phyloP scores from a whole-genome alignment of 2,888 invertebrate species.

The Dynastes grantii region DNA sequence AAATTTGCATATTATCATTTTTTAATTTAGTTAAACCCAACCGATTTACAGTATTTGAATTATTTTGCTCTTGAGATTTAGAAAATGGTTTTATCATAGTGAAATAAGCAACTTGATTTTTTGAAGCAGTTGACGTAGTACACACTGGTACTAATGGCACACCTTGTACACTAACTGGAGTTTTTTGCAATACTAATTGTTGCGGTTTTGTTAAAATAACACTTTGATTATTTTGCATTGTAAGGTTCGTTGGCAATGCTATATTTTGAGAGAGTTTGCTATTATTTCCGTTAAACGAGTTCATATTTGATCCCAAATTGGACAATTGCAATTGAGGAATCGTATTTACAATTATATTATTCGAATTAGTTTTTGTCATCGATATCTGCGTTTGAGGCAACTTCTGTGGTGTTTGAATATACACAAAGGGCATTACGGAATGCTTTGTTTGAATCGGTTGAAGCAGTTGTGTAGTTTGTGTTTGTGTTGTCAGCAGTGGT shows the following conservation, averaged over 20 bases:
- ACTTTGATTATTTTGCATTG: slow-evolving; percentile 58
- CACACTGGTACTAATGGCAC: slow-evolving; percentile 73
- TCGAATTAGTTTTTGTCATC: slow-evolving; percentile 57
- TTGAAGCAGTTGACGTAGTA: slow-evolving; percentile 71
- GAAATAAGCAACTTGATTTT: slow-evolving; percentile 72
- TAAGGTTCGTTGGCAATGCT: slow-evolving; percentile 50
- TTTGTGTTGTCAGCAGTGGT: slow-evolving; percentile 53
- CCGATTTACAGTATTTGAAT: slow-evolving; percentile 69
- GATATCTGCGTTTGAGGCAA: slow-evolving; percentile 56
- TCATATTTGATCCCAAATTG: slow-evolving; percentile 57
- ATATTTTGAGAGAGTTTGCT: slow-evolving; percentile 51
- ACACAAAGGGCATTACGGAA: slow-evolving; percentile 75
- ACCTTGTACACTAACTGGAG: slow-evolving; percentile 68
- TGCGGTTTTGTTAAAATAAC: slow-evolving; percentile 68
- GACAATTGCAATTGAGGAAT: slow-evolving; percentile 62
- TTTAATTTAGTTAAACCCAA: slow-evolving; percentile 62
- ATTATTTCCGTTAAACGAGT: slow-evolving; percentile 58
- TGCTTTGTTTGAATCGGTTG: slow-evolving; percentile 60
- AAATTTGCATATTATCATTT: slow-evolving; percentile 55
- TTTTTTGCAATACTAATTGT: slow-evolving; percentile 75
- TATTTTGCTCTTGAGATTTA: slow-evolving; percentile 67
- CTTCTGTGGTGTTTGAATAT: slow-evolving; percentile 74
- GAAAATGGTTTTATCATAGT: slow-evolving; percentile 74
- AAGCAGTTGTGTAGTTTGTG: slow-evolving; percentile 52
- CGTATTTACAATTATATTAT: slow-evolving; percentile 60